A percentile compares a stretch with the other conserved stretches of the same genome.
phyloP scores from a whole-genome alignment of 2,888 invertebrate genomes.

The Sturmia bella region DNA sequence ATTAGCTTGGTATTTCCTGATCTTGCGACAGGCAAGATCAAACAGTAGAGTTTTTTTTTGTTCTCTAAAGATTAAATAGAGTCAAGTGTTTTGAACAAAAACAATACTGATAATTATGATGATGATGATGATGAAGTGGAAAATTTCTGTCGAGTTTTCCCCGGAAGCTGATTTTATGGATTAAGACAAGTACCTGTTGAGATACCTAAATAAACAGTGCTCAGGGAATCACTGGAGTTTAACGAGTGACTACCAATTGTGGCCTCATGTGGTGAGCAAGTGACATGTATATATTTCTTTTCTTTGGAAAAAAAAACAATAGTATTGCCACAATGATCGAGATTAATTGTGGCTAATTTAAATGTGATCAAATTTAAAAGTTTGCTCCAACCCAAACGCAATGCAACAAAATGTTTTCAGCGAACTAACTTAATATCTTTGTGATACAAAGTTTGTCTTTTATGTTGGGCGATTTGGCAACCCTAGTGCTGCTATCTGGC shows the following conservation, averaged over 20 bases:
- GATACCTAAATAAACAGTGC: conserved; percentile 47
- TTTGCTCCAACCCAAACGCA: too few species aligned
- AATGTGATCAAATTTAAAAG: too few species aligned
- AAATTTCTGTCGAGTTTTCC: conserved; percentile 43
- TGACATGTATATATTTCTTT: conserved; percentile 26
- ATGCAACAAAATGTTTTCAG: too few species aligned
- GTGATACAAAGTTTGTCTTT: too few species aligned
- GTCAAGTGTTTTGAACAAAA: conserved; percentile 75
- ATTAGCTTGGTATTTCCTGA: conserved; percentile 59
- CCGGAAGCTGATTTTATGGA: conserved; percentile 50
- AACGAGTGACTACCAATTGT: conserved; percentile 11
- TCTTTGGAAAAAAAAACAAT: not conserved
- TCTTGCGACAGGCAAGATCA: conserved; percentile 31
- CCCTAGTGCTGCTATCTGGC: too few species aligned
- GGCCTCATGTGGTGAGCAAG: conserved; percentile 40
- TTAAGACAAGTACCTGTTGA: conserved; percentile 63
- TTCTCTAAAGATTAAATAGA: conserved; percentile 72
- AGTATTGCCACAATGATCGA: too few species aligned
- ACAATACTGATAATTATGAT: conserved; percentile 27
- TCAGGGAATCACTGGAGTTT: conserved; percentile 6
- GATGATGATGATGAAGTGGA: conserved; percentile 37
- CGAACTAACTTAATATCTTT: too few species aligned
- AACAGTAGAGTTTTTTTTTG: conserved; percentile 48
- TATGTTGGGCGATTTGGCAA: too few species aligned
- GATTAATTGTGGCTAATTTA: too few species aligned